A percentile compares a stretch with the other conserved stretches of the same genome.
phyloP scores from a whole-genome alignment of 2,113 vertebrate species.

The Oxyruncus cristatus region DNA sequence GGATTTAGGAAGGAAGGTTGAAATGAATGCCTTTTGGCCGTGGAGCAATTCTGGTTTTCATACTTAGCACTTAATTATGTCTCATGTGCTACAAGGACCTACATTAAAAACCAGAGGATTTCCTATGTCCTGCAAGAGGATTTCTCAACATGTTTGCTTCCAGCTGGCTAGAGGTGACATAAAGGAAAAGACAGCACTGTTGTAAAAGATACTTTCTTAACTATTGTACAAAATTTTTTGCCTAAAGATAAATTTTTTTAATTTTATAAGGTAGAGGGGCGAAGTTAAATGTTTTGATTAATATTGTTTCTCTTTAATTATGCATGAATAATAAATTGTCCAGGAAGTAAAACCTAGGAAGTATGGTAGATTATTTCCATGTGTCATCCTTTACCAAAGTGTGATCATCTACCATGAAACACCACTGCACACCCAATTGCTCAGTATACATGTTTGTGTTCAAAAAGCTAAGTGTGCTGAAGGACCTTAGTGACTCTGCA shows the following conservation, averaged over 20 bases:
- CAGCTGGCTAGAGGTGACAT: neutral
- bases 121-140: neutral
- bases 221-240: neutral
- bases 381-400: neutral
- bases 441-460: neutral
- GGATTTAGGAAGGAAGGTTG: neutral
- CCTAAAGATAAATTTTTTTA: neutral
- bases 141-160: neutral
- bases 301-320: neutral
- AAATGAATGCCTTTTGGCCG: neutral
- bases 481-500: neutral
- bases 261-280: neutral
- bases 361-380: neutral
- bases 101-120: neutral
- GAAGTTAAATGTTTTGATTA: neutral
- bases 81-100: neutral
- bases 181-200: neutral
- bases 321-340: neutral
- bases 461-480: neutral
- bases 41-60: neutral
- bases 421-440: neutral
- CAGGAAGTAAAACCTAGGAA: neutral
- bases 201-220: neutral
- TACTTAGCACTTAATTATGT: neutral
- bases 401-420: neutral